Evolutionary conservation across 2,888 invertebrate genomes (phyloP).

Genomic region (Leucophora obtusa): DNA sequence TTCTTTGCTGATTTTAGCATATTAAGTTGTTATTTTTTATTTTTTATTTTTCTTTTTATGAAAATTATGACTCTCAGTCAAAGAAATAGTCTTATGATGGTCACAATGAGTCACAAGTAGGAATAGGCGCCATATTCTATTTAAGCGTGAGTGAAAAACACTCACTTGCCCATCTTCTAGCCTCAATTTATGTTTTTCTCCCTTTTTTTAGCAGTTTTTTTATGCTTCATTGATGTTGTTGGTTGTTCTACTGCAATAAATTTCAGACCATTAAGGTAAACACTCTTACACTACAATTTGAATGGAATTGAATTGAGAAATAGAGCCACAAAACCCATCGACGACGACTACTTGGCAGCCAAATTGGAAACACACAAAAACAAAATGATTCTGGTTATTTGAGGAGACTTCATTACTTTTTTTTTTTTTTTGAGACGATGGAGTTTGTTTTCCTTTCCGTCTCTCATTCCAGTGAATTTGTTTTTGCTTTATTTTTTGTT

Average conservation of each 20-base stretch:
- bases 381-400: conserved; percentile 50
- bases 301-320: conserved; percentile 24
- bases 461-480: conserved; percentile 41
- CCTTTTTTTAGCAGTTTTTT: conserved; percentile 20
- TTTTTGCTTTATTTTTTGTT: conserved; percentile 13
- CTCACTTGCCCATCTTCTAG: neutral
- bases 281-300: conserved; percentile 51
- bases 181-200: neutral
- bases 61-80: too few species aligned
- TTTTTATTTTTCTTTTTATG: too few species aligned
- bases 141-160: too few species aligned
- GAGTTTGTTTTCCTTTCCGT: conserved; percentile 45
- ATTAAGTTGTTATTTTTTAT: too few species aligned
- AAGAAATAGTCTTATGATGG: too few species aligned
- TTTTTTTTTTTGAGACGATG: conserved; percentile 38
- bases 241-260: conserved; percentile 43
- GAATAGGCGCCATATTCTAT: too few species aligned
- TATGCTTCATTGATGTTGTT: conserved; percentile 56
- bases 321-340: conserved; percentile 46
- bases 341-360: conserved; percentile 60
- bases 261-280: conserved; percentile 61
- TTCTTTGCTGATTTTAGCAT: too few species aligned
- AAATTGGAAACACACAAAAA: conserved; percentile 45
- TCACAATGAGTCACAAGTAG: too few species aligned
- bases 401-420: conserved; percentile 61